Evolutionary conservation across 2,797 vertebrate genomes (phyloP).

Genomic region (Picus viridis): DNA sequence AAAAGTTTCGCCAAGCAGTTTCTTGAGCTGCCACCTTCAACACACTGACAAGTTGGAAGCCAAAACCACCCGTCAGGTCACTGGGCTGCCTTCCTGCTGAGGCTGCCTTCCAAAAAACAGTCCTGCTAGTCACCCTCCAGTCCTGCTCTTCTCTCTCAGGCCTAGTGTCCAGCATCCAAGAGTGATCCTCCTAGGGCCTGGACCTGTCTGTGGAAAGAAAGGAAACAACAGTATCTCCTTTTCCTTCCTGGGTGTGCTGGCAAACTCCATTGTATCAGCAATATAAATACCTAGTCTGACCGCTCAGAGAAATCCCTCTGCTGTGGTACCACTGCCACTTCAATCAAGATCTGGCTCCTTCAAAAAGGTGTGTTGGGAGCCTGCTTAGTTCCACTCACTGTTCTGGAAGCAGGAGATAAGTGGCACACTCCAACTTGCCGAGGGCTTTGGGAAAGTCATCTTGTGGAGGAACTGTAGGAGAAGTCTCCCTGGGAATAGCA

Average conservation of each 20-base stretch:
- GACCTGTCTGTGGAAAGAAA: neutral
- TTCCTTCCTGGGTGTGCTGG: neutral
- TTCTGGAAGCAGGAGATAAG: conserved; percentile 31
- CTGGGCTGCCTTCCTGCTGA: neutral
- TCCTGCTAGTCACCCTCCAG: neutral
- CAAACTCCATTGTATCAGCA: neutral
- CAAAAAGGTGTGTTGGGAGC: neutral
- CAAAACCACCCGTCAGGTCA: neutral
- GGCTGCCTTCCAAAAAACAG: neutral
- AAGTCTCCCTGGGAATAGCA: conserved; percentile 54
- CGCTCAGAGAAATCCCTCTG: neutral
- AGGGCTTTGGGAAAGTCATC: conserved; percentile 68
- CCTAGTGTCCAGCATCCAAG: neutral
- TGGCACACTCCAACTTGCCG: conserved; percentile 11
- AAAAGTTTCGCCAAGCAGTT: neutral
- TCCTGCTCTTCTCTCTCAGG: neutral
- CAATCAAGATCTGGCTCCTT: neutral
- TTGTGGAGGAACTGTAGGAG: conserved; percentile 26
- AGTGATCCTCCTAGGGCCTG: rapidly evolving
- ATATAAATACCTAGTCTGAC: neutral
- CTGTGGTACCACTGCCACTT: neutral
- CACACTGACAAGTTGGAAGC: neutral
- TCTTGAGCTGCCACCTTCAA: neutral
- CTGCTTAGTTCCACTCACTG: neutral
- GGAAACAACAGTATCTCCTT: neutral